Conservation (phyloP, 1,140 invertebrate genomes). For the Drosophila pseudoobscura region DNA sequence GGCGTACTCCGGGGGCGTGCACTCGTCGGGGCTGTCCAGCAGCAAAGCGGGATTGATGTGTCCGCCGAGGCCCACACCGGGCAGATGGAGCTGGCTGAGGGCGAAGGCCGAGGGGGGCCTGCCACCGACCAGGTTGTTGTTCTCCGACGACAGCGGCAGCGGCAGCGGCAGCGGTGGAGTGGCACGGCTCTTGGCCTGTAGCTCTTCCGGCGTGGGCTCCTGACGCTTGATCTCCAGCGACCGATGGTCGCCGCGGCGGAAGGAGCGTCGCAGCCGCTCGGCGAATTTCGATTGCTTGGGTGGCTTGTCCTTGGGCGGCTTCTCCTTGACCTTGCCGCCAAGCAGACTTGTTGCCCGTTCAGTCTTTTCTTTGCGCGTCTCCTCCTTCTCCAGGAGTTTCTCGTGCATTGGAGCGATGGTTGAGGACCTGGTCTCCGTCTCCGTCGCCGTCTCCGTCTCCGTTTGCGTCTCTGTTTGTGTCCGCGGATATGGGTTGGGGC, state of each 20-base stretch:
- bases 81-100: conserved; percentile 60
- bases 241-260: conserved; percentile 71
- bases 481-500: neutral
- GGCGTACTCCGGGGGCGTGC: conserved; percentile 77
- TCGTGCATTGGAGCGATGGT: conserved; percentile 61
- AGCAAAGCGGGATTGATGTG: conserved; percentile 76
- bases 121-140: conserved; percentile 30
- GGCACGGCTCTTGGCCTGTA: conserved; percentile 33
- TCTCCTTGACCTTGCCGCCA: conserved; percentile 60
- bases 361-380: conserved; percentile 65
- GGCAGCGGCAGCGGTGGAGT: conserved; percentile 32
- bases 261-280: conserved; percentile 70
- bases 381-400: conserved; percentile 75
- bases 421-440: neutral
- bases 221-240: conserved; percentile 67
- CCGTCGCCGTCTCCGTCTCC: conserved; percentile 6
- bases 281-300: conserved; percentile 75
- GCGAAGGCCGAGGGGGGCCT: conserved; percentile 27
- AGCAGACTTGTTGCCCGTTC: conserved; percentile 65
- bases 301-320: conserved; percentile 56
- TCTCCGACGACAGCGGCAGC: conserved; percentile 24
- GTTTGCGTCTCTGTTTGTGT: neutral
- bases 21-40: conserved; percentile 78
- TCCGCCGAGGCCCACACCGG: conserved; percentile 60
- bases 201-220: conserved; percentile 54